phyloP scores from a whole-genome alignment of 35 echinoderm and acorn worm species.

The Heliocidaris tuberculata region DNA sequence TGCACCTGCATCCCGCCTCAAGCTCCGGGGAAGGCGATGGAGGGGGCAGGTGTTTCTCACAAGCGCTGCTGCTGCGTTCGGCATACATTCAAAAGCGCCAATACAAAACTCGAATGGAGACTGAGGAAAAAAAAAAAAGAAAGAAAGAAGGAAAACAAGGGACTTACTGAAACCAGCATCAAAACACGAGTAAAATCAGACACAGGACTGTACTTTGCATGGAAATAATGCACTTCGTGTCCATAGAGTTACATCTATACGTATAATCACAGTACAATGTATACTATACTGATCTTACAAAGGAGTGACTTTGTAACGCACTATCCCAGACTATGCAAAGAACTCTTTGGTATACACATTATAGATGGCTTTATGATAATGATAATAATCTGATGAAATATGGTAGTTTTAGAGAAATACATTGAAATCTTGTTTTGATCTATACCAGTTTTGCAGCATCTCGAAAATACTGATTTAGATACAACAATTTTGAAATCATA shows the following conservation, averaged over 20 bases:
- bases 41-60: slow-evolving; percentile 14
- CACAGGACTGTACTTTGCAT: background rate
- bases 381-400: too few species aligned
- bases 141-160: background rate
- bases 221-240: background rate
- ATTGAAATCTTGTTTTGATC: too few species aligned
- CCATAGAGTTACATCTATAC: background rate
- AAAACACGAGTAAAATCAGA: background rate
- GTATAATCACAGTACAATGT: background rate
- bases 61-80: background rate
- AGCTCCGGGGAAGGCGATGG: slow-evolving; percentile 12
- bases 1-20: slow-evolving; percentile 39
- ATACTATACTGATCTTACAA: too few species aligned
- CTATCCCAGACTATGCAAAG: too few species aligned
- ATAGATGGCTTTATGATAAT: too few species aligned
- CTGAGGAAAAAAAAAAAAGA: background rate
- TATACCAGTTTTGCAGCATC: too few species aligned
- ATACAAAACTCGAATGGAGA: slow-evolving; percentile 3
- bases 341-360: too few species aligned
- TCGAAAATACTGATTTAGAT: too few species aligned
- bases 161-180: background rate
- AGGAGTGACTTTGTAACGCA: too few species aligned
- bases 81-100: background rate
- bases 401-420: too few species aligned
- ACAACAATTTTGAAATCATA: too few species aligned